These are phyloP conservation scores for Malacosoma neustria DNA, from an alignment of 2,888 invertebrate genomes.

Conservation along the genomic window DNA sequence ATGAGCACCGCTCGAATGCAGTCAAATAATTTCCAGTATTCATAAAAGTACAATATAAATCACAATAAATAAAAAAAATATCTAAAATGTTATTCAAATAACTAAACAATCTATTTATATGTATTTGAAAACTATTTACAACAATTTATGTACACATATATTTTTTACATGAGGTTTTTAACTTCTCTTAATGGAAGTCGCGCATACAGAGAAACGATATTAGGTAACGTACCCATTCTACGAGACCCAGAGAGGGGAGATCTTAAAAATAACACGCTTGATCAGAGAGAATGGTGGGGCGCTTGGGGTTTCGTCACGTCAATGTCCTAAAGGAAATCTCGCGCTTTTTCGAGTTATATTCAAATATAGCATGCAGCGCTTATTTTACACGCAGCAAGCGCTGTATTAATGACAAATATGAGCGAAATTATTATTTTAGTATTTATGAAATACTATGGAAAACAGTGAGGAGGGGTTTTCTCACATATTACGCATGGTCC, in stretches of 20 bases:
- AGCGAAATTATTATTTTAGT: neutral
- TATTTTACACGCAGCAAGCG: neutral
- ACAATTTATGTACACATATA: slow-evolving; percentile 64
- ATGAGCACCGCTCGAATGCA: slow-evolving; percentile 22
- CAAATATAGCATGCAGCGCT: neutral
- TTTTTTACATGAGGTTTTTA: slow-evolving; percentile 56
- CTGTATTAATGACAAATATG: neutral
- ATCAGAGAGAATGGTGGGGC: neutral
- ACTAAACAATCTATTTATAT: slow-evolving; percentile 21
- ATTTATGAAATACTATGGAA: neutral
- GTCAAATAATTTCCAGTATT: neutral
- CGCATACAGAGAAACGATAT: neutral
- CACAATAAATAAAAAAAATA: neutral
- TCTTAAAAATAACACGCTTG: neutral
- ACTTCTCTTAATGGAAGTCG: too few relatives aligned
- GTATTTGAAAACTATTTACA: slow-evolving; percentile 60
- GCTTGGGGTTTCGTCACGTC: neutral
- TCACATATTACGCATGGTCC: too few relatives aligned
- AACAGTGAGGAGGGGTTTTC: neutral
- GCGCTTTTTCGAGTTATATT: neutral
- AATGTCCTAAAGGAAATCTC: neutral
- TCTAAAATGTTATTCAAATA: slow-evolving; percentile 18
- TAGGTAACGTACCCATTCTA: neutral
- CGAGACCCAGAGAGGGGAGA: neutral
- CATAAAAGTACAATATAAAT: neutral